Evolutionary conservation across 1,140 invertebrate genomes (phyloP).

Genomic region (Melipona quadrifasciata): DNA sequence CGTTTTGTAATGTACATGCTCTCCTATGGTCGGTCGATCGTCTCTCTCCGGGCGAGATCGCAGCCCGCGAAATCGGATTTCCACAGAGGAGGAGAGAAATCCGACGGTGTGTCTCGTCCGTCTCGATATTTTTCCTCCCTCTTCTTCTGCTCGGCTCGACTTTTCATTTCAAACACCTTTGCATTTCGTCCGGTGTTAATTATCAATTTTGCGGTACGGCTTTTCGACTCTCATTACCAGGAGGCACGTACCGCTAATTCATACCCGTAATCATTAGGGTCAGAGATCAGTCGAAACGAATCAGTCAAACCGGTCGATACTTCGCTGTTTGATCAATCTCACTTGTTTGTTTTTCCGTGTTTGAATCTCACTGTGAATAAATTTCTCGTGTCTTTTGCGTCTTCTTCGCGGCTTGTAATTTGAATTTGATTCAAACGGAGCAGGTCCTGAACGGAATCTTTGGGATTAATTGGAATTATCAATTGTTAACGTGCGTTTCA

Average conservation of each 20-base stretch:
- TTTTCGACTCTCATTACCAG: slow-evolving; percentile 66
- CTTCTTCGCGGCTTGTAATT: not conserved
- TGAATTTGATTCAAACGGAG: not conserved
- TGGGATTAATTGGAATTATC: too few relatives aligned
- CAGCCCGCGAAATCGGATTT: not conserved
- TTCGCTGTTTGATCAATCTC: slow-evolving; percentile 18
- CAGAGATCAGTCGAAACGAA: slow-evolving; percentile 38
- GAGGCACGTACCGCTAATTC: slow-evolving; percentile 66
- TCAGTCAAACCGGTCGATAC: slow-evolving; percentile 3
- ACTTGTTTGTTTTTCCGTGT: not conserved
- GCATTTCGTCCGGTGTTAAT: slow-evolving; percentile 40
- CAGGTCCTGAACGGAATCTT: not conserved
- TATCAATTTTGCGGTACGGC: slow-evolving; percentile 55
- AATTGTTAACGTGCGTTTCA: too few relatives aligned
- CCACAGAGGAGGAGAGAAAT: not conserved
- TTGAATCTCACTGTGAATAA: slow-evolving; percentile 16
- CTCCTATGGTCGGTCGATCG: slow-evolving; percentile 2
- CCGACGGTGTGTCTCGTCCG: not conserved
- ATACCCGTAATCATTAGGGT: slow-evolving; percentile 68
- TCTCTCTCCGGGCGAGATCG: not conserved
- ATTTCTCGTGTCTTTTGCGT: not conserved
- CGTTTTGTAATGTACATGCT: slow-evolving; percentile 44
- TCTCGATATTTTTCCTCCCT: not conserved
- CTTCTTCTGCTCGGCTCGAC: slow-evolving; percentile 1
- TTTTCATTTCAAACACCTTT: not conserved